Evolutionary conservation across 2,888 invertebrate species (phyloP), one percentile per base, ranked within the genome.

Genomic region (Chymomyza amoena): DNA sequence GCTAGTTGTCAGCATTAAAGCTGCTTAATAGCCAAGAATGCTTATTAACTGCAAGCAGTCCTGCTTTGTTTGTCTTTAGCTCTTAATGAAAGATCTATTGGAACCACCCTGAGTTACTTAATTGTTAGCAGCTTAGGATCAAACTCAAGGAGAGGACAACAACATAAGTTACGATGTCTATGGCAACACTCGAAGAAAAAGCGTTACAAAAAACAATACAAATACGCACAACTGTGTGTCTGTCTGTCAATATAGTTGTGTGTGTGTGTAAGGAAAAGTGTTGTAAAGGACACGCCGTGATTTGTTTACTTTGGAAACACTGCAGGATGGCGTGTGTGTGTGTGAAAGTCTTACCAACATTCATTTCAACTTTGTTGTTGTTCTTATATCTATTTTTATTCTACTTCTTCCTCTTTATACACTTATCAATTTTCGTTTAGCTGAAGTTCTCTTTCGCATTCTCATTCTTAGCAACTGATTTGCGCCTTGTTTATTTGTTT

Each of bases 401-500:
- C 32, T 32, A 1, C 32, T 32, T 32, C 32, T 25, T 25, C 4
- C 57, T 68, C 78, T 78, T 78, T 80, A 81, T 81, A 80, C 86
- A 80, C 83, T 84, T 84, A 80, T 84, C 83, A 78, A 68, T 80
- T 78, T 75, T 80, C 73, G 74, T 76, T 80, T 72, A 76, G 70
- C 65, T 65, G 64, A 63, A 66, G 73, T 62, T 59, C 20, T 50
- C 60, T 51, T 18, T 32, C 32, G 7, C 10, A 15, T 10, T 20
- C 15, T 32, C 45, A 6, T 36, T 56, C 52, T 25, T 72, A 25
- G 52, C 6, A 68, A 64, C 73, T 82, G 84, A 78, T 82, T 86
- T 80, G 79, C 70, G 84, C 84, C 79, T 87, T 87, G 78, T 80
- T 75, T 87, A 80, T 87, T 87, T 84, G 85, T 51, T 50, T 57